Evolutionary conservation across 1,140 invertebrate genomes (phyloP).

Genomic region (Papilio machaon): DNA sequence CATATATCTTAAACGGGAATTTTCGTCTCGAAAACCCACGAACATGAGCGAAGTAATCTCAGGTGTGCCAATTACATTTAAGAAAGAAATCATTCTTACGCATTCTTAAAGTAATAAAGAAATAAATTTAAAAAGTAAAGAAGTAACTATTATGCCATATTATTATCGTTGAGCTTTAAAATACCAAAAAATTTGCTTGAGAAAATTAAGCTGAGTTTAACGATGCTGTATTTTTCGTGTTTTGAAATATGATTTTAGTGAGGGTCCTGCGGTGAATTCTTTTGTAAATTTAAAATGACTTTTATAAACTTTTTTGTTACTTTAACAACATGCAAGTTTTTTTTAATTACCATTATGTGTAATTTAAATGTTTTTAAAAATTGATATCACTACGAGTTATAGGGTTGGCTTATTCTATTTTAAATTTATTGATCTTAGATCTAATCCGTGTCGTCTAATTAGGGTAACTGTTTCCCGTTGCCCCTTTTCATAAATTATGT

Average conservation of each 20-base stretch:
- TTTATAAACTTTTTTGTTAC: background rate
- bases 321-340: background rate
- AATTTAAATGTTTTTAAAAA: background rate
- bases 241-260: background rate
- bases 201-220: conserved; percentile 15
- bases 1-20: too few relatives aligned
- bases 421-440: background rate
- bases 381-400: background rate
- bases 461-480: background rate
- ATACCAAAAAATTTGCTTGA: background rate
- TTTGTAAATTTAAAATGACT: background rate
- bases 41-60: too few relatives aligned
- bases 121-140: background rate
- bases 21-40: too few relatives aligned
- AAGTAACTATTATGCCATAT: background rate
- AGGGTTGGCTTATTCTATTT: background rate
- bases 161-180: background rate
- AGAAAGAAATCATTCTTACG: background rate
- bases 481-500: background rate
- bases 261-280: background rate
- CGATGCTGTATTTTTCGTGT: background rate
- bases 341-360: background rate
- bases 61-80: background rate
- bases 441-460: background rate
- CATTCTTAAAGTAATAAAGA: background rate